Conservation (phyloP, 1,140 invertebrate species). For the Cyclargus thomasi region DNA sequence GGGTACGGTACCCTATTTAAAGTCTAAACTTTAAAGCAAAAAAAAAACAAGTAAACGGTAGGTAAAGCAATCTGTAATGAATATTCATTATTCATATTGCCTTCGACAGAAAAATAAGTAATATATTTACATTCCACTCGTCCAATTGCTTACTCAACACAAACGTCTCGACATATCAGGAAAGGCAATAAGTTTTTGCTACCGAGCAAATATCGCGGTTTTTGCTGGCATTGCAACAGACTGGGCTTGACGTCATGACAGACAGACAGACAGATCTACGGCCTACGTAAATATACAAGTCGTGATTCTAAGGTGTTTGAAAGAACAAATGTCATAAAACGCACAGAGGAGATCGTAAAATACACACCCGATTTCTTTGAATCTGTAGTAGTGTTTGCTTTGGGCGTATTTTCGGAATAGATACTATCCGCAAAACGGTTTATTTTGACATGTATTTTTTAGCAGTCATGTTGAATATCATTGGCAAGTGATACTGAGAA, state of each 20-base stretch:
- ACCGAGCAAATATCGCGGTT: not conserved
- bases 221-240: not conserved
- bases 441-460: slow-evolving; percentile 1
- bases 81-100: not conserved
- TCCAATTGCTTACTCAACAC: not conserved
- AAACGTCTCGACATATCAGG: not conserved
- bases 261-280: not conserved
- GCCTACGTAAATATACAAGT: slow-evolving; percentile 2
- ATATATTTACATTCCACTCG: not conserved
- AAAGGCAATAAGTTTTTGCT: not conserved
- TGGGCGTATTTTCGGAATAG: slow-evolving; percentile 4
- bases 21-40: no score
- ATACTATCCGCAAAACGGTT: not conserved
- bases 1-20: no score
- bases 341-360: slow-evolving; percentile 7
- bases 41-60: no score
- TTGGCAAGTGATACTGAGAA: not conserved
- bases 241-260: not conserved
- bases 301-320: slow-evolving; percentile 9
- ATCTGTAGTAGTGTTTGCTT: not conserved
- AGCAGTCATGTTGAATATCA: not conserved
- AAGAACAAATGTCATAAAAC: slow-evolving; percentile 15
- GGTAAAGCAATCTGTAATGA: not conserved
- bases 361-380: not conserved
- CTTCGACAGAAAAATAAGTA: not conserved